Evolutionary conservation across 2,797 vertebrate species (phyloP).

Genomic region (Fratercula arctica): DNA sequence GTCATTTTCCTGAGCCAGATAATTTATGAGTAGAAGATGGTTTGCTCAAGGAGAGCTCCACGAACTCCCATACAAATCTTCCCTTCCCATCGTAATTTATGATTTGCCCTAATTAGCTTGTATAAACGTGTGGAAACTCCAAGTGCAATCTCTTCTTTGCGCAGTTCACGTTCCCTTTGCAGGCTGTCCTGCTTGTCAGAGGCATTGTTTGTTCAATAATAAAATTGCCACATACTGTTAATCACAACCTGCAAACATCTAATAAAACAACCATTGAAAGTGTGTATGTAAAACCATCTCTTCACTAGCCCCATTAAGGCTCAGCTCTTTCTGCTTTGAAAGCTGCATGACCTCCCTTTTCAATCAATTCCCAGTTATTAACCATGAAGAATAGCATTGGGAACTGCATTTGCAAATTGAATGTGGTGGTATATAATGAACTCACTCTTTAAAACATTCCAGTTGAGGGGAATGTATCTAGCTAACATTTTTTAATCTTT

Average conservation of each 20-base stretch:
- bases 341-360: conserved; percentile 38
- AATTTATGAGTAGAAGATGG: background rate
- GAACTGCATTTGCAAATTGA: conserved; percentile 51
- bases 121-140: background rate
- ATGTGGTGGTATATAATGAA: conserved; percentile 10
- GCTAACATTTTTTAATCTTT: background rate
- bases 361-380: conserved; percentile 57
- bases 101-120: background rate
- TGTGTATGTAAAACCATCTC: background rate
- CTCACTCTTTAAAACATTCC: background rate
- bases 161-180: background rate
- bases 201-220: background rate
- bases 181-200: background rate
- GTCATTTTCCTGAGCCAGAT: background rate
- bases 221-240: background rate
- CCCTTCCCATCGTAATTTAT: background rate
- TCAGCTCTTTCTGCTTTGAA: background rate
- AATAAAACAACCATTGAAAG: background rate
- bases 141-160: background rate
- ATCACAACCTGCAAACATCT: background rate
- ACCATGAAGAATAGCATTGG: conserved; percentile 1
- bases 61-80: background rate
- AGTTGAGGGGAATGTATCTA: background rate
- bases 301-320: background rate
- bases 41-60: background rate